These are phyloP conservation scores for Euleptes europaea DNA, from an alignment of 2,113 vertebrate genomes.

Conservation along the genomic window DNA sequence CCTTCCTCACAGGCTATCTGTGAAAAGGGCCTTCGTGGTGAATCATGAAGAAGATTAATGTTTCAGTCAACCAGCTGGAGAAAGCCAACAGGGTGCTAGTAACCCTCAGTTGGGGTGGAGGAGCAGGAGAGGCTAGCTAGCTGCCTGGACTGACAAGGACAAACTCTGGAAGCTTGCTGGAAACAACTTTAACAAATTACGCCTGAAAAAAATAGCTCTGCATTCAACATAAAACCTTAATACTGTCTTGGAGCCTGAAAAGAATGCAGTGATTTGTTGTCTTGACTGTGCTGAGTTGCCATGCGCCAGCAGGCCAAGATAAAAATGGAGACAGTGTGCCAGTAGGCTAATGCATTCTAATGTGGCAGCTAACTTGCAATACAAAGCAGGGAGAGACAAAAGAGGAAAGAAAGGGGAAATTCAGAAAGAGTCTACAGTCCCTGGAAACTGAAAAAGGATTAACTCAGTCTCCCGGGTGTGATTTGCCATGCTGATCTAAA, in stretches of 20 bases:
- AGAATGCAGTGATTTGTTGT: constrained; percentile 34
- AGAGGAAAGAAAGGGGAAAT: constrained; percentile 61
- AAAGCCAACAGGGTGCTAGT: constrained; percentile 50
- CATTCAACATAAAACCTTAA: constrained; percentile 33
- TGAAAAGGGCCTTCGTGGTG: constrained; percentile 48
- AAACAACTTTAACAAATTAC: constrained; percentile 23
- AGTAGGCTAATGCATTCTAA: constrained; percentile 54
- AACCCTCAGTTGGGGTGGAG: not conserved
- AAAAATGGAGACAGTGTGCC: constrained; percentile 56
- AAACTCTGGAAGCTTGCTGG: constrained; percentile 36
- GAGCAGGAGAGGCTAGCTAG: constrained; percentile 18
- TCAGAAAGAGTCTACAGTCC: constrained; percentile 65
- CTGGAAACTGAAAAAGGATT: constrained; percentile 68
- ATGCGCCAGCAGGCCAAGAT: constrained; percentile 51
- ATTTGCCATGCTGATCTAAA: constrained; percentile 64
- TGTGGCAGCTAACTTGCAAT: constrained; percentile 55
- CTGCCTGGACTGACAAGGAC: constrained; percentile 27
- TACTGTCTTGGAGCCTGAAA: constrained; percentile 33
- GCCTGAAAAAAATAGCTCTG: constrained; percentile 10
- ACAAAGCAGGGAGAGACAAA: constrained; percentile 66
- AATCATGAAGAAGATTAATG: constrained; percentile 53
- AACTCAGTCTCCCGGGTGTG: constrained; percentile 59
- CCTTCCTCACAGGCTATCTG: constrained; percentile 28
- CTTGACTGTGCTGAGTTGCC: constrained; percentile 28
- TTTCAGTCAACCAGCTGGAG: constrained; percentile 53